Evolutionary conservation across 2,113 vertebrate genomes (phyloP).

Genomic region (Paracanthobrama guichenoti): DNA sequence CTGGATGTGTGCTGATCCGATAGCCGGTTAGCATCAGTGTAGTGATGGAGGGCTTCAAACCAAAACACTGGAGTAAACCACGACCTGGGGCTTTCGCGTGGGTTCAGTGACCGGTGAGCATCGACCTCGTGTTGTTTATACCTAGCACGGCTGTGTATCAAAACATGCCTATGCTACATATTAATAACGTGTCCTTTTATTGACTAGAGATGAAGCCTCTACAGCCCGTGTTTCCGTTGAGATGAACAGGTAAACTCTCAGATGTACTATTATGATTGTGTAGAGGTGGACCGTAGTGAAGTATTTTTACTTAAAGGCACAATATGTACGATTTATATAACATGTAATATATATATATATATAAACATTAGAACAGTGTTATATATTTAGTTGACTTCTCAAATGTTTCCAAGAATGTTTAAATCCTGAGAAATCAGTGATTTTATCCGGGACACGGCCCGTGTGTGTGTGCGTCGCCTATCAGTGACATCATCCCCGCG

Average conservation of each 20-base stretch:
- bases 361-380: no score
- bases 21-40: constrained; percentile 17
- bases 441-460: no score
- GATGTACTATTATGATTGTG: background rate
- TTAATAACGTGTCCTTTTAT: background rate
- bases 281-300: no score
- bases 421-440: no score
- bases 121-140: background rate
- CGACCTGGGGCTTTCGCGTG: background rate
- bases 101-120: background rate
- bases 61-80: background rate
- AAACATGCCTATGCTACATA: background rate
- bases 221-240: background rate
- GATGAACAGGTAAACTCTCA: background rate
- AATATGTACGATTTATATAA: no score
- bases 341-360: no score
- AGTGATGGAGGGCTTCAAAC: background rate
- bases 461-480: no score
- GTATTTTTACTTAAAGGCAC: no score
- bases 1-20: background rate
- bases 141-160: background rate
- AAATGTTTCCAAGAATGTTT: no score
- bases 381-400: no score
- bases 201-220: background rate
- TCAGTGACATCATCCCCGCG: no score